Conservation (phyloP, 2,113 vertebrate genomes). For the Podiceps cristatus region DNA sequence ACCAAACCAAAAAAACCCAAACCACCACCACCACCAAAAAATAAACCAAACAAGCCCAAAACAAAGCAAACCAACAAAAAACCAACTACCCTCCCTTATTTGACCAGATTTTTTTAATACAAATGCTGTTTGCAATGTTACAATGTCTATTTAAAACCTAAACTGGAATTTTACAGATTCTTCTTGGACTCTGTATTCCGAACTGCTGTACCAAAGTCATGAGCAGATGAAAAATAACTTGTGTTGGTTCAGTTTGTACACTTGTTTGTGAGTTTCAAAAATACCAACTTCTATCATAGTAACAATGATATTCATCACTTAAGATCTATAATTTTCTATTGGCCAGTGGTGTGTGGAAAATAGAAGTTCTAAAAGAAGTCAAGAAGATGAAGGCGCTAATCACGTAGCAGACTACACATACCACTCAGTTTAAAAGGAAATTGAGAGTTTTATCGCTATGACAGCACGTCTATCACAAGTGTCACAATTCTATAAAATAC, state of each 20-base stretch:
- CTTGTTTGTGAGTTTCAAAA: neutral
- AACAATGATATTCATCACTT: neutral
- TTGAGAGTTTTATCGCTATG: neutral
- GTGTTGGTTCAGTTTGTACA: neutral
- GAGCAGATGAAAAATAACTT: neutral
- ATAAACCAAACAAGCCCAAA: too few relatives aligned
- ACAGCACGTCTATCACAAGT: neutral
- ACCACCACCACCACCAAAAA: too few relatives aligned
- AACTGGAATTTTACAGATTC: neutral
- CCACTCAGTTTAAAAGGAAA: neutral
- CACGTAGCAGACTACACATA: neutral
- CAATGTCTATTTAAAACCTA: neutral
- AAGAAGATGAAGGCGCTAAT: neutral
- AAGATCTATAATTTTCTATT: neutral
- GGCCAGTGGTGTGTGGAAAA: neutral
- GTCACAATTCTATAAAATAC: neutral
- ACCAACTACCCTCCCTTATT: neutral
- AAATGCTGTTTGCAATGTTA: neutral
- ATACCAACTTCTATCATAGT: neutral
- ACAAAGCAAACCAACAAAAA: too few relatives aligned
- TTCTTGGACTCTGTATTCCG: neutral
- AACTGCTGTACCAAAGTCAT: neutral
- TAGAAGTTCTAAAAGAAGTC: neutral
- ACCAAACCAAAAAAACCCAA: too few relatives aligned
- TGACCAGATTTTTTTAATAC: neutral